Conservation (phyloP, 2,797 vertebrate genomes). For the Halcyon leucocephala region DNA sequence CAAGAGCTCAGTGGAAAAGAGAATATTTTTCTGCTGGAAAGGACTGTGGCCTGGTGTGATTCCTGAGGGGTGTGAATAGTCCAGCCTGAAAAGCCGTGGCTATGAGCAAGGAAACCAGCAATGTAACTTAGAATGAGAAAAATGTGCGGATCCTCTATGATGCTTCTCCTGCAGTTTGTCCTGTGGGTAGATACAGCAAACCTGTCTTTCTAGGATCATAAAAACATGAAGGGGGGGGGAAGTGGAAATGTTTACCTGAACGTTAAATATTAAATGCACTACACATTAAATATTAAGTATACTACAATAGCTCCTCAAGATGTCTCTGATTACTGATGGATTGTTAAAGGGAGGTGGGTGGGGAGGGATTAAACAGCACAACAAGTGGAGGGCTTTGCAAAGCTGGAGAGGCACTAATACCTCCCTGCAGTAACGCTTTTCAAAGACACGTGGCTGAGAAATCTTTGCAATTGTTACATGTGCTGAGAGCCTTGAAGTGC, state of each 20-base stretch:
- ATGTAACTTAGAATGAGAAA: background rate
- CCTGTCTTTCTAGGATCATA: background rate
- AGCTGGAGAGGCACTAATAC: background rate
- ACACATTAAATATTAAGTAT: conserved; percentile 33
- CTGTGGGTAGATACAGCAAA: background rate
- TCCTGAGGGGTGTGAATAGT: background rate
- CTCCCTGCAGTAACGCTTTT: background rate
- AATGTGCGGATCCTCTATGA: too few species aligned
- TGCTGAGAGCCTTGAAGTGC: background rate
- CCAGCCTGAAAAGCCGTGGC: background rate
- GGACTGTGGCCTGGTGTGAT: background rate
- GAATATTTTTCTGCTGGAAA: background rate
- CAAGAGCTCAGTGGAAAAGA: background rate
- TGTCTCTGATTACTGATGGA: conserved; percentile 24
- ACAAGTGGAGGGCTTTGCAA: background rate
- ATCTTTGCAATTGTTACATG: background rate
- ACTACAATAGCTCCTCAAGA: background rate
- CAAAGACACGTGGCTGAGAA: background rate
- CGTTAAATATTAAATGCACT: conserved; percentile 17
- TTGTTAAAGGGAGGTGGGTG: conserved; percentile 5
- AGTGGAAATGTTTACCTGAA: background rate
- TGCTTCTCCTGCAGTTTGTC: background rate
- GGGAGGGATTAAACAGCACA: background rate
- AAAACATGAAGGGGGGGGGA: rapidly evolving
- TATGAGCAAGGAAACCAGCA: background rate